These are phyloP conservation scores for Hirtodrosophila cameraria DNA, from an alignment of 2,888 invertebrate species.

Conservation along the genomic window DNA sequence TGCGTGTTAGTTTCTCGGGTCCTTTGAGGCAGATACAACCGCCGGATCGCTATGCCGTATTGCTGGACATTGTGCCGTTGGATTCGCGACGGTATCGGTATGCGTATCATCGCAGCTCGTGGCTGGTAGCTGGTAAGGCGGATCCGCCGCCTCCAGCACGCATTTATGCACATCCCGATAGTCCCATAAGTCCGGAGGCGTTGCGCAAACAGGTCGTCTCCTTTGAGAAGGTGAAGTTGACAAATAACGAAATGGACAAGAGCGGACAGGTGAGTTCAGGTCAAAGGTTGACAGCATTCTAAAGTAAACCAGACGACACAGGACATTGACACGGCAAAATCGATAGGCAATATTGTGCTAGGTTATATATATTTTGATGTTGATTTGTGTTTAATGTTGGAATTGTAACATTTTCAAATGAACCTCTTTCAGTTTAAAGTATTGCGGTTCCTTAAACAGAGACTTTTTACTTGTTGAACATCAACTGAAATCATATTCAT, in stretches of 20 bases:
- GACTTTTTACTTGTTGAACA: too few species aligned
- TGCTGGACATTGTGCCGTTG: constrained; percentile 98
- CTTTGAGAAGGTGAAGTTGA: constrained; percentile 99
- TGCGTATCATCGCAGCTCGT: constrained; percentile 98
- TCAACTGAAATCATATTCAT: too few species aligned
- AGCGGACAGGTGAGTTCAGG: constrained; percentile 91
- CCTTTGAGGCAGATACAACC: constrained; percentile 86
- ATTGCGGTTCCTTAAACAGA: too few species aligned
- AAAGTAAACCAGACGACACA: too few species aligned
- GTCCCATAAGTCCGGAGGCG: constrained; percentile 97
- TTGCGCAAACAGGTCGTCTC: constrained; percentile 98
- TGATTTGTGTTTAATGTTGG: neutral
- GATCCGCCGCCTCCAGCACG: constrained; percentile 97
- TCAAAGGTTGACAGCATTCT: neutral
- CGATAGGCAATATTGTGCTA: neutral
- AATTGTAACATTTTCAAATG: too few species aligned
- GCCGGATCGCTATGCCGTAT: constrained; percentile 94
- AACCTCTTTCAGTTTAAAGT: too few species aligned
- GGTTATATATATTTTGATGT: too few species aligned
- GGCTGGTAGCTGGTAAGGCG: constrained; percentile 99
- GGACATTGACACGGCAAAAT: neutral
- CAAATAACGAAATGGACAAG: constrained; percentile 99
- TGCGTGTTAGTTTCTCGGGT: constrained; percentile 96
- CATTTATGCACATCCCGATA: constrained; percentile 98
- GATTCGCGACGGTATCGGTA: constrained; percentile 98